phyloP scores from a whole-genome alignment of 2,113 vertebrate genomes.

The Monopterus albus region DNA sequence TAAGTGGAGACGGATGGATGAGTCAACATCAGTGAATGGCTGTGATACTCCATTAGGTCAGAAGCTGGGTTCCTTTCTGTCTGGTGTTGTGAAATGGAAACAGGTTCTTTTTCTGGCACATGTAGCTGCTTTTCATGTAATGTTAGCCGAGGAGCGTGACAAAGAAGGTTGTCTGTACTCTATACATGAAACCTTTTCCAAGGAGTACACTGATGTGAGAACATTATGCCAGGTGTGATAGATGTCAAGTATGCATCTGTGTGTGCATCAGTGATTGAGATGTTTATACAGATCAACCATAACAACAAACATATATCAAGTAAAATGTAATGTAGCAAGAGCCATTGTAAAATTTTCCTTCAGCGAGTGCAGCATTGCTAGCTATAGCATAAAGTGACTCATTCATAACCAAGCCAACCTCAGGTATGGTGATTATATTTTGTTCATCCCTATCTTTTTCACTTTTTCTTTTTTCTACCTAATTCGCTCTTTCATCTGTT shows the following conservation, averaged over 20 bases:
- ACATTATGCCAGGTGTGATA: background rate
- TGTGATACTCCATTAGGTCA: constrained; percentile 35
- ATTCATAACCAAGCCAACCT: constrained; percentile 15
- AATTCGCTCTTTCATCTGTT: constrained; percentile 21
- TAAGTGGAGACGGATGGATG: constrained; percentile 17
- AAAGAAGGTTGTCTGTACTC: background rate
- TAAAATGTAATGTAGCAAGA: background rate
- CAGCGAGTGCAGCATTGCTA: background rate
- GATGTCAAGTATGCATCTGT: background rate
- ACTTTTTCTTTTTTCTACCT: background rate
- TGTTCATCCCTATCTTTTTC: constrained; percentile 6
- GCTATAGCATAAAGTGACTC: constrained; percentile 16
- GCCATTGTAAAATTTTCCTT: background rate
- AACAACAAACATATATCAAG: background rate
- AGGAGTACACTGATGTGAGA: background rate
- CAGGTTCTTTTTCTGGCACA: background rate
- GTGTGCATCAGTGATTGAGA: background rate
- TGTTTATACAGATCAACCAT: background rate
- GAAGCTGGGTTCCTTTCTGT: background rate
- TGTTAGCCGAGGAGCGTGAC: background rate
- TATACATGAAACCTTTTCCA: background rate
- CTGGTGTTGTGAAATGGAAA: constrained; percentile 35
- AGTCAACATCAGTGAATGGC: constrained; percentile 42
- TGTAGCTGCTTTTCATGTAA: background rate
- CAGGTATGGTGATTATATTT: constrained; percentile 18